These are phyloP conservation scores for Ceratotherium simum DNA, from an alignment of 2,113 vertebrate genomes.

Conservation along the genomic window DNA sequence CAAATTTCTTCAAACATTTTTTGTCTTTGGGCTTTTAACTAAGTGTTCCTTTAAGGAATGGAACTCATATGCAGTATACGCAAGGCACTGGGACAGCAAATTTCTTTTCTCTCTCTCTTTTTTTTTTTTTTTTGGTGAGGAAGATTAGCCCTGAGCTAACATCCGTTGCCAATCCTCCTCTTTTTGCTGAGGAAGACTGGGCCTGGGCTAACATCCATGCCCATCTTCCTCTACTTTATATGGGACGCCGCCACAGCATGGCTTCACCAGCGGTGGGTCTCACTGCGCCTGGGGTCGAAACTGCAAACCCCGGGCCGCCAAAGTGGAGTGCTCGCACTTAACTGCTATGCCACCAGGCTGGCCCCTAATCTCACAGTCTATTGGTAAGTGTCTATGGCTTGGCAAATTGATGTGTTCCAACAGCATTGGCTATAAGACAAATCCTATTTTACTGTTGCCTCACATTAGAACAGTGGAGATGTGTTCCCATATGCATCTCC, in stretches of 20 bases:
- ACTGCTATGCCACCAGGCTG: too few species aligned
- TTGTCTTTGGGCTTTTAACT: background rate
- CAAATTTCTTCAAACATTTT: background rate
- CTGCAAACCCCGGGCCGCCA: too few species aligned
- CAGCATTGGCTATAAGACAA: background rate
- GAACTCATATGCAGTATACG: background rate
- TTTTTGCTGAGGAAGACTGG: too few species aligned
- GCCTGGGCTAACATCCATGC: too few species aligned
- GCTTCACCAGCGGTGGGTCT: too few species aligned
- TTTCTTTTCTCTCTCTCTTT: background rate
- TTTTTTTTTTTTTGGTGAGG: too few species aligned
- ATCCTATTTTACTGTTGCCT: background rate
- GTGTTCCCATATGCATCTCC: background rate
- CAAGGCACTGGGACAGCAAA: background rate
- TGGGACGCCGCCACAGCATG: too few species aligned
- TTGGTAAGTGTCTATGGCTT: background rate
- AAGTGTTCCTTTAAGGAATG: conserved; percentile 39
- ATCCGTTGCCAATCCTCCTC: too few species aligned
- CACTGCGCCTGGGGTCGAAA: too few species aligned
- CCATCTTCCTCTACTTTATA: too few species aligned
- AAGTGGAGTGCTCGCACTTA: too few species aligned
- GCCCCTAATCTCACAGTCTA: background rate
- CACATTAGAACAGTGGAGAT: conserved; percentile 7
- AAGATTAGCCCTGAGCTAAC: too few species aligned
- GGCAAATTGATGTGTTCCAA: background rate